phyloP scores from a whole-genome alignment of 2,797 vertebrate species.

The Muscicapa striata region DNA sequence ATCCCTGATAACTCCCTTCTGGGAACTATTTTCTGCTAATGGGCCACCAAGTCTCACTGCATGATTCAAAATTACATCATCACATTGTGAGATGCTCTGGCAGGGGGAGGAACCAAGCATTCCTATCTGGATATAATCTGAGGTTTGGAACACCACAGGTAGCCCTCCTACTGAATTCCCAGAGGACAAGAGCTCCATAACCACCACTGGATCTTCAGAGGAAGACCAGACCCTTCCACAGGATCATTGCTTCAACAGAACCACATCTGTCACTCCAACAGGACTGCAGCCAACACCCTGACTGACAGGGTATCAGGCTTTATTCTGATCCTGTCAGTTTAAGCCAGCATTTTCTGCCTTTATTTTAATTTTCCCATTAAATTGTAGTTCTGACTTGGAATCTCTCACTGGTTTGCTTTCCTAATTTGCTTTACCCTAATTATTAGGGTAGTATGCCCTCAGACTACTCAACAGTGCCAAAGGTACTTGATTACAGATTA shows the following conservation, averaged over 20 bases:
- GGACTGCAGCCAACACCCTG: neutral
- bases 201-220: neutral
- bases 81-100: fast-evolving
- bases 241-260: neutral
- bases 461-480: neutral
- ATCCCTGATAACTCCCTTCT: neutral
- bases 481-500: neutral
- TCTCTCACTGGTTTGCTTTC: neutral
- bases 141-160: neutral
- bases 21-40: too few relatives aligned
- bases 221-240: neutral
- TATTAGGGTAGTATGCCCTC: neutral
- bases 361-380: neutral
- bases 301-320: neutral
- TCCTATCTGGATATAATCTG: neutral
- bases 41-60: neutral
- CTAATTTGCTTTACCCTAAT: too few relatives aligned
- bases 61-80: neutral
- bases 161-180: neutral
- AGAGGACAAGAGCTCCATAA: neutral
- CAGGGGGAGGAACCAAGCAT: neutral
- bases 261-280: neutral
- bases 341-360: neutral
- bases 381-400: neutral
- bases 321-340: neutral